phyloP scores from a whole-genome alignment of 2,113 vertebrate species.

The Osmerus eperlanus region DNA sequence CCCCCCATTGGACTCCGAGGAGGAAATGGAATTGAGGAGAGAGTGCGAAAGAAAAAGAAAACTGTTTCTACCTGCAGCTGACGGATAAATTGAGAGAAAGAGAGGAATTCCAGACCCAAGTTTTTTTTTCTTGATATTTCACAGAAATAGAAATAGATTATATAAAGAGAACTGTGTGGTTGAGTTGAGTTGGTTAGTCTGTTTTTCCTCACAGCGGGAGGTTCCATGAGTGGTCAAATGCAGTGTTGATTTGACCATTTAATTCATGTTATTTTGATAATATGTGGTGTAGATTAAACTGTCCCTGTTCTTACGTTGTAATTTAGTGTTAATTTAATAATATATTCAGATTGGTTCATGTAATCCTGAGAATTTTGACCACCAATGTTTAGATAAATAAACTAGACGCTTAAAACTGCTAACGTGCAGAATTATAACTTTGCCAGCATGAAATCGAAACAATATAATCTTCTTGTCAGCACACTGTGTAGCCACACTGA shows the following conservation, averaged over 20 bases:
- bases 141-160: background rate
- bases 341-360: too few species aligned
- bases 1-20: conserved; percentile 18
- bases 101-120: conserved; percentile 41
- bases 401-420: too few species aligned
- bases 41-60: conserved; percentile 53
- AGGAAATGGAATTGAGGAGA: conserved; percentile 46
- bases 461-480: too few species aligned
- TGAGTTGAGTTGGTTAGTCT: conserved; percentile 3
- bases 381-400: too few species aligned
- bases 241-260: background rate
- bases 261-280: background rate
- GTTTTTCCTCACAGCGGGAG: background rate
- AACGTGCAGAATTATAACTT: too few species aligned
- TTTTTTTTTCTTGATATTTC: conserved; percentile 38
- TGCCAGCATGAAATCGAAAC: too few species aligned
- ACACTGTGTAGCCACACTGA: background rate
- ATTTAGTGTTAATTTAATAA: background rate
- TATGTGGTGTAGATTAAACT: conserved; percentile 5
- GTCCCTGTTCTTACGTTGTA: background rate
- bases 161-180: background rate
- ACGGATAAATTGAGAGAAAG: conserved; percentile 34
- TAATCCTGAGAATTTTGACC: too few species aligned
- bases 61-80: conserved; percentile 35
- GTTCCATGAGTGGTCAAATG: background rate